Evolutionary conservation across 2,888 invertebrate genomes (phyloP), one percentile per base, ranked within the genome.

Genomic region (Platycheirus rosarum): DNA sequence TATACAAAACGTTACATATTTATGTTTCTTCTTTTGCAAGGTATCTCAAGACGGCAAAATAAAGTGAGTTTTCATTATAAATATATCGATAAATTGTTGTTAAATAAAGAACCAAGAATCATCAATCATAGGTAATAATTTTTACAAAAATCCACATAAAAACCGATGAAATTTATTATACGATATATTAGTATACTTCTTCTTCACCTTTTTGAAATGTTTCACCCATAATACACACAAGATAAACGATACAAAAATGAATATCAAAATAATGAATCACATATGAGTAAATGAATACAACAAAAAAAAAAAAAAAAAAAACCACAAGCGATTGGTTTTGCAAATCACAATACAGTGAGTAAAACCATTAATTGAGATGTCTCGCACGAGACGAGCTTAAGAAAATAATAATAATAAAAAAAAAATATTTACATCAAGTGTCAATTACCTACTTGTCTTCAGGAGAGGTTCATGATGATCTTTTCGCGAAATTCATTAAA

Each of bases 401-500:
- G 1, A 32, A 18, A 37, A 29, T 35, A 37, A 35, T 11, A 26
- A 57, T n/a, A 55, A 40, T n/a, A 44, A 44, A 49, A 37, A 65
- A 65, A 49, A 13, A 13, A 26, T 32, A 62, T 44, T 16, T 32
- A 42, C 70, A 51, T 44, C 48, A 73, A 55, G 55, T 65, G 53
- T 55, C 29, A 20, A 32, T 48, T 65, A 46, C n/a, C n/a, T n/a
- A n/a, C 2, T 44, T 44, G 42, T n/a, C 29, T 60, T 44, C n/a
- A n/a, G 8, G 8, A 51, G 51, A 44, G 65, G 53, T 73, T 26
- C 63, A 71, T 51, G 51, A 71, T n/a, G n/a, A n/a, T 62, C 71
- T 66, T 42, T 23, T 16, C n/a, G n/a, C n/a, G n/a, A n/a, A n/a
- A n/a, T n/a, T n/a, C n/a, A n/a, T n/a, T n/a, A n/a, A n/a, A n/a